phyloP scores from a whole-genome alignment of 2,888 invertebrate genomes.

The Syritta pipiens region DNA sequence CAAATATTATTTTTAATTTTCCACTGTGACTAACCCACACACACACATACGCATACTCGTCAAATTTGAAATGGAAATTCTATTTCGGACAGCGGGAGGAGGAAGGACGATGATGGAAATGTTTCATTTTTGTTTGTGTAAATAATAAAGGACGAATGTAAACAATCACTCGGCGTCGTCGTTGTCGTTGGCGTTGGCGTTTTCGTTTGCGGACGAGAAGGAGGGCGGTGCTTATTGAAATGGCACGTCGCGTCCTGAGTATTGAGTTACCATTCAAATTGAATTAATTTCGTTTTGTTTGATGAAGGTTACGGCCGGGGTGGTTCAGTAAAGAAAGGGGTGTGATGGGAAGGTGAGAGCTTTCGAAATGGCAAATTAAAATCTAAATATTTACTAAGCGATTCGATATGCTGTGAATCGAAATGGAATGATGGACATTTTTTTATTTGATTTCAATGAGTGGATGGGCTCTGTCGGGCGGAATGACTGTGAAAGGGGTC shows the following conservation, averaged over 20 bases:
- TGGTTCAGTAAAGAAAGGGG: conserved; percentile 19
- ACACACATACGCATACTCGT: conserved; percentile 11
- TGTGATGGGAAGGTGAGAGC: conserved; percentile 61
- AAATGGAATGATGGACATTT: conserved; percentile 21
- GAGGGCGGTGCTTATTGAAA: conserved; percentile 33
- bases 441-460: neutral
- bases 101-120: conserved; percentile 44
- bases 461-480: neutral
- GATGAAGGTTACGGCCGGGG: conserved; percentile 44
- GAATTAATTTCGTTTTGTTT: conserved; percentile 69
- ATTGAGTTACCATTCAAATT: conserved; percentile 69
- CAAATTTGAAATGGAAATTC: conserved; percentile 57
- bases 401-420: conserved; percentile 32
- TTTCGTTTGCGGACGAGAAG: too few relatives aligned
- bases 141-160: conserved; percentile 68
- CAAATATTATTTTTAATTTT: conserved; percentile 68
- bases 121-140: conserved; percentile 66
- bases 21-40: neutral
- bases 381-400: conserved; percentile 62
- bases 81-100: conserved; percentile 15
- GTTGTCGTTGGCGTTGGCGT: too few relatives aligned
- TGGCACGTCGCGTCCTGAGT: conserved; percentile 51
- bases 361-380: conserved; percentile 65
- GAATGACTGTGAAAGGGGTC: too few relatives aligned
- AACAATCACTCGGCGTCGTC: conserved; percentile 28